These are phyloP conservation scores for Brachynemurus nebulosus DNA, from an alignment of 2,888 invertebrate species.

Conservation along the genomic window DNA sequence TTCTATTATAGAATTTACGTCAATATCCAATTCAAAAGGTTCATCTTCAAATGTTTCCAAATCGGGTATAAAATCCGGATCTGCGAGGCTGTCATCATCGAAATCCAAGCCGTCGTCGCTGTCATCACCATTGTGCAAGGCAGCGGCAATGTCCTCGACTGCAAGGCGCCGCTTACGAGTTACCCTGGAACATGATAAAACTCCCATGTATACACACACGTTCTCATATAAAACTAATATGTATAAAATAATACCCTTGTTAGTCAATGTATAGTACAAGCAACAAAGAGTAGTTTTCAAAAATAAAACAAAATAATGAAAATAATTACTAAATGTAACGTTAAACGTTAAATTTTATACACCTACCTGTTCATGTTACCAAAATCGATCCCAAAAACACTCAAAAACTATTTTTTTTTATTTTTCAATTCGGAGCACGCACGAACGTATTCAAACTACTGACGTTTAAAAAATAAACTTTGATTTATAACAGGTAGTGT, in stretches of 20 bases:
- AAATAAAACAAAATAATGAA: background rate
- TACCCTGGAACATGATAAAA: background rate
- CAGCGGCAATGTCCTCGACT: background rate
- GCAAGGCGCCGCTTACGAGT: background rate
- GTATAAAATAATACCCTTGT: too few species aligned
- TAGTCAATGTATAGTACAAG: background rate
- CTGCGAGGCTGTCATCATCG: constrained; percentile 2
- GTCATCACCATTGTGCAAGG: background rate
- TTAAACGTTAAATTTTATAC: background rate
- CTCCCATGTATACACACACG: too few species aligned
- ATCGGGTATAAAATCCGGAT: constrained; percentile 1
- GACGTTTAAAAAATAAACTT: background rate
- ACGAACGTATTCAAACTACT: background rate
- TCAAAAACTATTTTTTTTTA: background rate
- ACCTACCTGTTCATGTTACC: background rate
- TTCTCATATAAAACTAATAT: too few species aligned
- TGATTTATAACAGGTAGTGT: background rate
- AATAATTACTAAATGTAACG: background rate
- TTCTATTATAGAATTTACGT: constrained; percentile 1
- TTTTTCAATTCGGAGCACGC: background rate
- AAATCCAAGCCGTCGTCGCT: constrained; percentile 1
- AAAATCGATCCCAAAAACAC: background rate
- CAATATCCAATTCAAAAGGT: background rate
- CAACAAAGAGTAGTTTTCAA: background rate
- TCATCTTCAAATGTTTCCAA: constrained; percentile 2